These are phyloP conservation scores for Caenorhabditis macrosperma DNA, from an alignment of 2,888 invertebrate species.

Conservation along the genomic window DNA sequence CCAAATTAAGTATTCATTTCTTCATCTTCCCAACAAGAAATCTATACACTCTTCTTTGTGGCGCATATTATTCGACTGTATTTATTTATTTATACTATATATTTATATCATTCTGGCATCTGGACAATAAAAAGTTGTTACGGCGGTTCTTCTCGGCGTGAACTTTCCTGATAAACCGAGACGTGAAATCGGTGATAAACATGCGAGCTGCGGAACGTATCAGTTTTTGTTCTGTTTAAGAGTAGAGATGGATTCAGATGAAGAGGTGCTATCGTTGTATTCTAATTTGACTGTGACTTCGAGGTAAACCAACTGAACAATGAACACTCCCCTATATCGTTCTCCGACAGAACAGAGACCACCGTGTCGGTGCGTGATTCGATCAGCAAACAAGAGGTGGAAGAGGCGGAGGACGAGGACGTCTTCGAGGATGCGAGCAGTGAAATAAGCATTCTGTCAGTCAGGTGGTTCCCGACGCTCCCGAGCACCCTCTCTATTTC, in stretches of 20 bases:
- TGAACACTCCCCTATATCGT: background rate
- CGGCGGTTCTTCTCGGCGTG: no score
- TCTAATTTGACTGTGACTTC: constrained; percentile 42
- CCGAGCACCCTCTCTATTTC: background rate
- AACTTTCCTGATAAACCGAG: background rate
- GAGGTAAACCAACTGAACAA: background rate
- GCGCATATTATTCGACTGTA: background rate
- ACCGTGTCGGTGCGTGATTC: constrained; percentile 37
- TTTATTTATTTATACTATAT: background rate
- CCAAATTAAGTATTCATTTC: background rate
- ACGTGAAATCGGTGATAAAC: background rate
- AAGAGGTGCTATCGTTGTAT: constrained; percentile 44
- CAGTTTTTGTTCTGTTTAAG: constrained; percentile 12
- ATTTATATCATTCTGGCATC: background rate
- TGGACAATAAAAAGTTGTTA: background rate
- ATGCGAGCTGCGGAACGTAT: background rate
- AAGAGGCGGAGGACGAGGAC: constrained; percentile 30
- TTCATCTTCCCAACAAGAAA: background rate
- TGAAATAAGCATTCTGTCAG: constrained; percentile 49
- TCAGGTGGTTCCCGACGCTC: background rate
- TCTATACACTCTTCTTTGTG: background rate
- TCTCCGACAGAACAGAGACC: constrained; percentile 15
- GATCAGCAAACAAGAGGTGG: constrained; percentile 22
- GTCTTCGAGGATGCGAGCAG: constrained; percentile 56
- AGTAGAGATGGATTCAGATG: constrained; percentile 39